Base-by-base conservation (phyloP, 2,113 vertebrate genomes). In the Morone saxatilis region DNA sequence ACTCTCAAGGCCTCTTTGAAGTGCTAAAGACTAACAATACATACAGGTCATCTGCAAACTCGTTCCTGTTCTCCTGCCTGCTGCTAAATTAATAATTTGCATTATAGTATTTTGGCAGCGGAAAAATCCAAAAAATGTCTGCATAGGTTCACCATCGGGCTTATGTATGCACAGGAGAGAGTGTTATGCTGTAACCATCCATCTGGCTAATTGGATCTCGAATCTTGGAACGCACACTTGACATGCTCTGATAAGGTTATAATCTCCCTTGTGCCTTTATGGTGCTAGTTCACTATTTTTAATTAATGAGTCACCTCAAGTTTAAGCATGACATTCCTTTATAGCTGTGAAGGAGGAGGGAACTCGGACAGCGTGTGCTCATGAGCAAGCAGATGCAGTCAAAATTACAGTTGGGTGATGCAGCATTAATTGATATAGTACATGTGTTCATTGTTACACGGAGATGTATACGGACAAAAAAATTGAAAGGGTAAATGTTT, bases 201-300 rank as follows among this genome's bases (percentile, higher is more conserved):
- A 89, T 88, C 89, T 90, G 85, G 67, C 84, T 94, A 91, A 94
- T 92, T 93, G 86, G 87, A 89, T 85, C 84, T 89, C 4, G 36
- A 85, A 86, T 88, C 81, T 84, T 78, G 78, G 86, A 93, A 88
- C 65, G 41, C 74, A 82, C 77, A 81, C 83, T 89, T 86, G 83
- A 93, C 88, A 91, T 81, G 71, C 77, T 88, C 89, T 78, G 89
- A 92, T 92, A 93, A 91, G 88, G 92, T 92, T 89, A 86, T 86
- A 92, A 93, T 94, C 87, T 92, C 91, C 89, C 90, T 13, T 56
- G 86, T 85, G 92, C 61, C 69, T 89, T 81, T 82, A 76, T 83
- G 31, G 68, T 71, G 76, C 70, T 65, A 7, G 62, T 69, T 86
- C 47, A 75, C 50, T 66, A 50, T 88, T 88, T 31, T 91, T 90